These are phyloP conservation scores for Pteropus rufus DNA, from an alignment of 2,797 vertebrate species.

Conservation along the genomic window DNA sequence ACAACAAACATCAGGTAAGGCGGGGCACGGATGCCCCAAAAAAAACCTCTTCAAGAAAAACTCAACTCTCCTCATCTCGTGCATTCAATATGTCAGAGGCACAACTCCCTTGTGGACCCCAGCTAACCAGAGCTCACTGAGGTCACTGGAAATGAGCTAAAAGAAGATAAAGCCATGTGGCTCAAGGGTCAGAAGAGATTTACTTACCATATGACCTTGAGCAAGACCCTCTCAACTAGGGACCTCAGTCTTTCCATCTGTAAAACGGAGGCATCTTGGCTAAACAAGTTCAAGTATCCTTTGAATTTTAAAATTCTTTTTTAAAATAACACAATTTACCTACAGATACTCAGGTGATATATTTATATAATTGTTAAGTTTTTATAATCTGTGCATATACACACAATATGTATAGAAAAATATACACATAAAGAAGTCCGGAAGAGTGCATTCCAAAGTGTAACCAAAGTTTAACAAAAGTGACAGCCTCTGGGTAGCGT, in stretches of 20 bases:
- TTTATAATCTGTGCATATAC: background rate
- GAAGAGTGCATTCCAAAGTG: background rate
- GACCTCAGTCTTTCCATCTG: background rate
- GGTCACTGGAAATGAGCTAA: background rate
- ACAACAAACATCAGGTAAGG: background rate
- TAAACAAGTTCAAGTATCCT: background rate
- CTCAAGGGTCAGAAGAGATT: background rate
- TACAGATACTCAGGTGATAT: background rate
- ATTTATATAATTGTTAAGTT: background rate
- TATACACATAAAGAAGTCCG: background rate
- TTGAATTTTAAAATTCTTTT: background rate
- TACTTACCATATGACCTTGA: background rate
- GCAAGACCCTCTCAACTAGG: background rate
- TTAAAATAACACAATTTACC: background rate
- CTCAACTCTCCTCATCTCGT: background rate
- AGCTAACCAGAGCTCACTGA: background rate
- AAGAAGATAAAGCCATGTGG: rapidly evolving
- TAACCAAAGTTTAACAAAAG: background rate
- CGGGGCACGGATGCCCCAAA: background rate
- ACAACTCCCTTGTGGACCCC: background rate
- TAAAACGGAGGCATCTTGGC: background rate
- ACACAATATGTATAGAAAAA: background rate
- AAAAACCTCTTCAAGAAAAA: background rate
- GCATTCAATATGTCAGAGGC: rapidly evolving
- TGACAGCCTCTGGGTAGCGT: background rate